phyloP scores from a whole-genome alignment of 2,888 invertebrate species.

The Cynaeus angustus region DNA sequence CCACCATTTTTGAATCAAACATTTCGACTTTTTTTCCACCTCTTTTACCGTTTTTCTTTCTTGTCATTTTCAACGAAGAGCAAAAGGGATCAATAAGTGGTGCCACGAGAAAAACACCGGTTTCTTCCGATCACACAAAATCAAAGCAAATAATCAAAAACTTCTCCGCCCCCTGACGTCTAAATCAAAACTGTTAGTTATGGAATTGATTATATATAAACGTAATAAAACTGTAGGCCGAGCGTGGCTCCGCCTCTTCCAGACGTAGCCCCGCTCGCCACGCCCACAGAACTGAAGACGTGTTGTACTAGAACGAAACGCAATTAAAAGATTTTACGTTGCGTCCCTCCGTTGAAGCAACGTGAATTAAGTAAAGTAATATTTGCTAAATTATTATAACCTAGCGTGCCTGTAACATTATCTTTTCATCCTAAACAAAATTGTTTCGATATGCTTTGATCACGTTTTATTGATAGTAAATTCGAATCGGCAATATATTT shows the following conservation, averaged over 20 bases:
- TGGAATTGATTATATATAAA: slow-evolving; percentile 43
- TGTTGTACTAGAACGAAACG: slow-evolving; percentile 44
- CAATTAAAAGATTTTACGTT: slow-evolving; percentile 55
- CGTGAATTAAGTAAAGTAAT: slow-evolving; percentile 63
- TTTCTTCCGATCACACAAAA: no score
- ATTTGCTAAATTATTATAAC: slow-evolving; percentile 62
- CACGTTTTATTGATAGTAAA: slow-evolving; percentile 25
- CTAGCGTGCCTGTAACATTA: slow-evolving; percentile 63
- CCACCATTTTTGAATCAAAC: no score
- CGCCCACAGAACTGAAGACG: slow-evolving; percentile 35
- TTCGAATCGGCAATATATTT: slow-evolving; percentile 54
- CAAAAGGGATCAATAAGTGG: slow-evolving; percentile 20
- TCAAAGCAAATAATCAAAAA: slow-evolving; percentile 4
- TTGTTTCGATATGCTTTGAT: slow-evolving; percentile 26
- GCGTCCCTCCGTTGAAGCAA: slow-evolving; percentile 55
- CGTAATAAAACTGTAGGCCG: neutral
- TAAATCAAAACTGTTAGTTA: slow-evolving; percentile 35
- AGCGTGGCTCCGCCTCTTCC: neutral
- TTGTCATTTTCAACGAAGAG: no score
- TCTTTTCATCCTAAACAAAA: slow-evolving; percentile 52
- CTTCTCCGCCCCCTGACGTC: slow-evolving; percentile 14
- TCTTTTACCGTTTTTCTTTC: no score
- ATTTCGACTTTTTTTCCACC: no score
- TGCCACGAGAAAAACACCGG: neutral
- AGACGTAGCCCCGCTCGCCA: slow-evolving; percentile 5